Evolutionary conservation across 2,113 vertebrate genomes (phyloP).

Genomic region (Chlamydotis undulata): DNA sequence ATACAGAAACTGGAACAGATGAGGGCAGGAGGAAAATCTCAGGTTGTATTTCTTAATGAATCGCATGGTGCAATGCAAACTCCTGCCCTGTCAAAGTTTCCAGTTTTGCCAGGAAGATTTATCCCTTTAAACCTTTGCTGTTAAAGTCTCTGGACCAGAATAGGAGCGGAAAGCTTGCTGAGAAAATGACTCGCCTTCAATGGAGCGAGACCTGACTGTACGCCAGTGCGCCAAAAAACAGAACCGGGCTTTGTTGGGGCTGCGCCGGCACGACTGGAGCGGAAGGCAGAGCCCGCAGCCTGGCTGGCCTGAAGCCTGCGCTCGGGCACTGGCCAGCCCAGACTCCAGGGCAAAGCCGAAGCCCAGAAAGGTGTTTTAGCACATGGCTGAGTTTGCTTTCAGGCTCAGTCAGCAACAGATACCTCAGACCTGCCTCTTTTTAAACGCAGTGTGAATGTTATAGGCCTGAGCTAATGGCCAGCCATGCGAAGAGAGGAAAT

Average conservation of each 20-base stretch:
- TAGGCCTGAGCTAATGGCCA: neutral
- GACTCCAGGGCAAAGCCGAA: neutral
- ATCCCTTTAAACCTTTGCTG: neutral
- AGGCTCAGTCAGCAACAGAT: neutral
- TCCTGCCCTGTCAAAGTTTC: neutral
- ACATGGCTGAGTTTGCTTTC: neutral
- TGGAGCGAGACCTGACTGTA: neutral
- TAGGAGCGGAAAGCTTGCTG: neutral
- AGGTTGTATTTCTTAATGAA: neutral
- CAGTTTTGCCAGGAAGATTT: neutral
- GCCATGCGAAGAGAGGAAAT: neutral
- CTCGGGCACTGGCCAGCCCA: neutral
- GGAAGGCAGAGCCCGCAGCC: neutral
- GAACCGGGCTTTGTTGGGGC: neutral
- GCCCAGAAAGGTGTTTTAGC: neutral
- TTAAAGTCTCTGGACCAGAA: neutral
- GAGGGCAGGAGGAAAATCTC: neutral
- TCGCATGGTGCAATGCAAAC: neutral
- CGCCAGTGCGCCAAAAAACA: neutral
- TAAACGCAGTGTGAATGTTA: fast-evolving
- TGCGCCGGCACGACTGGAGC: fast-evolving
- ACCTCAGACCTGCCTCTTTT: neutral
- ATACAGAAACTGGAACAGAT: neutral
- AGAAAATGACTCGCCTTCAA: neutral
- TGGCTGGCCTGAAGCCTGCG: neutral